These are phyloP conservation scores for Rhadinocentrus ornatus DNA, from an alignment of 2,797 vertebrate genomes.

Conservation along the genomic window DNA sequence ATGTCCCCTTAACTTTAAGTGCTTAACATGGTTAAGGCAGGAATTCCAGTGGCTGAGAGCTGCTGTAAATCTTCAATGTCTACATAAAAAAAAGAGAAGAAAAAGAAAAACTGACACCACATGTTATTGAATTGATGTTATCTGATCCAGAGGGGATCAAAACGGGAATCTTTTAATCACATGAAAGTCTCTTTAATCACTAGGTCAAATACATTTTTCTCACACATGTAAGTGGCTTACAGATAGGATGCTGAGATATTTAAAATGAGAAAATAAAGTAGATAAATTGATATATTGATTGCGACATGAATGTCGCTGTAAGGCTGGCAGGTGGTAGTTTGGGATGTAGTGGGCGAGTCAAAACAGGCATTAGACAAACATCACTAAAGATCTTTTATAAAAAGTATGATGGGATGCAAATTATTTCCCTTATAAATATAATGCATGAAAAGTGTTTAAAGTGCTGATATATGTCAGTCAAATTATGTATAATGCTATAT, in stretches of 20 bases:
- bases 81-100: constrained; percentile 19
- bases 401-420: neutral
- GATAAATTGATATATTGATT: neutral
- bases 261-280: neutral
- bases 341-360: neutral
- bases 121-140: constrained; percentile 14
- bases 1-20: neutral
- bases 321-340: neutral
- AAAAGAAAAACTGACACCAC: constrained; percentile 13
- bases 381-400: neutral
- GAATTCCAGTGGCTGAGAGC: constrained; percentile 2
- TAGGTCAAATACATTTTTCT: constrained; percentile 23
- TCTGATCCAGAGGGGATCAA: constrained; percentile 22
- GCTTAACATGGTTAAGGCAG: neutral
- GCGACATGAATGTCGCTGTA: neutral
- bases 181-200: constrained; percentile 22
- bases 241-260: neutral
- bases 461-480: neutral
- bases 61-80: constrained; percentile 12
- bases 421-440: neutral
- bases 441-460: neutral
- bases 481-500: neutral
- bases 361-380: neutral
- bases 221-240: neutral
- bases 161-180: constrained; percentile 29